A percentile compares a stretch with the other conserved stretches of the same genome.
Evolutionary conservation across 2,797 vertebrate genomes (phyloP).

Genomic region (Benthosema pterotum): DNA sequence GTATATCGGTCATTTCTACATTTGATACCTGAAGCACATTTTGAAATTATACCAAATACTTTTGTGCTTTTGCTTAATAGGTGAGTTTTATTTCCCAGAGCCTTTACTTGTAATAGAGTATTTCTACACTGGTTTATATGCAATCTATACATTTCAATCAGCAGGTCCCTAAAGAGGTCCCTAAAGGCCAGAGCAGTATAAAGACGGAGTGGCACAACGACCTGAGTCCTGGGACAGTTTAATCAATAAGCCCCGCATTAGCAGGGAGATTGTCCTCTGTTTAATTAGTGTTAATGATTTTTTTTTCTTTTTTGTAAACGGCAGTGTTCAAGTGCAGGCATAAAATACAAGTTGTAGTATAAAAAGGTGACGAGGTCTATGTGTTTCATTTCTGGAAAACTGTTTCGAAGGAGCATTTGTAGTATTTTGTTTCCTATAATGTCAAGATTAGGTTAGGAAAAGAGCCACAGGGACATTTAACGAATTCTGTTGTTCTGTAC

Average conservation of each 20-base stretch:
- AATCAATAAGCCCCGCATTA: conserved; percentile 60
- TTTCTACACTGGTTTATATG: conserved; percentile 33
- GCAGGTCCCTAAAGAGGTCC: conserved; percentile 25
- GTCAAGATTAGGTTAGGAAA: background rate
- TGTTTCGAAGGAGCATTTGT: background rate
- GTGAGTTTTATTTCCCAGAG: no score
- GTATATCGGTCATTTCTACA: no score
- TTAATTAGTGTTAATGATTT: conserved; percentile 40
- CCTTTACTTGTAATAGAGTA: no score
- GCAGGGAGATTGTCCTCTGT: conserved; percentile 32
- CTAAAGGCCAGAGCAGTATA: conserved; percentile 51
- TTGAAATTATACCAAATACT: no score
- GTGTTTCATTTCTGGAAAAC: conserved; percentile 1
- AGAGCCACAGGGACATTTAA: background rate
- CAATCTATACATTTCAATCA: conserved; percentile 43
- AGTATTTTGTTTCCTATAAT: no score
- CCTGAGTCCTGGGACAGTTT: conserved; percentile 46
- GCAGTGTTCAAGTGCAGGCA: background rate
- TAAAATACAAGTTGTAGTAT: background rate
- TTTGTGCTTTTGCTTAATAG: no score
- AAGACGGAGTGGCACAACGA: conserved; percentile 41
- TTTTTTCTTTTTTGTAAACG: conserved; percentile 2
- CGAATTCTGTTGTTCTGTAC: no score
- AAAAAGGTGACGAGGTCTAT: background rate
- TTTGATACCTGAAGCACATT: no score